Conservation (phyloP, 2,113 vertebrate species). For the Zosterops borbonicus region DNA sequence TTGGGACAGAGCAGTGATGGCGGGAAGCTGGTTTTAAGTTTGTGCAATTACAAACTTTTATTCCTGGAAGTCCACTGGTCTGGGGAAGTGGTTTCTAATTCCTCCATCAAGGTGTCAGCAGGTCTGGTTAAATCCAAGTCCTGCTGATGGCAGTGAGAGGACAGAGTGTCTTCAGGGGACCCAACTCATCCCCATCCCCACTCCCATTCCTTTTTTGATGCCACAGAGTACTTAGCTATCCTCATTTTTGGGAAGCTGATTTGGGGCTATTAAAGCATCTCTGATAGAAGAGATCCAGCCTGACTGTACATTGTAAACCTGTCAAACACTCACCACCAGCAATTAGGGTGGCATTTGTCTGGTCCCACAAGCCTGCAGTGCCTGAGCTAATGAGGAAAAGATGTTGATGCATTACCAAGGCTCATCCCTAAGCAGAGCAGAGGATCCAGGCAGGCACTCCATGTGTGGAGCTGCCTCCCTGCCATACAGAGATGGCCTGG, state of each 20-base stretch:
- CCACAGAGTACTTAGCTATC: accelerated
- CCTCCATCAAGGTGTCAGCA: background rate
- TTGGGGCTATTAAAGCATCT: background rate
- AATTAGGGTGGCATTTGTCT: background rate
- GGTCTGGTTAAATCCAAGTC: background rate
- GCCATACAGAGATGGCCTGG: background rate
- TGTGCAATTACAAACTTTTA: background rate
- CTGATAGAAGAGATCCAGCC: background rate
- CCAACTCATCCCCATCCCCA: background rate
- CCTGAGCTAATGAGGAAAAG: background rate
- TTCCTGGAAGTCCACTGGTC: background rate
- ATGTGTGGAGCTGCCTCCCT: background rate
- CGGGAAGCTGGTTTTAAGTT: background rate
- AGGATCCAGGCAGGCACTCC: background rate
- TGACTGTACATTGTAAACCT: background rate
- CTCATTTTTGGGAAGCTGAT: background rate
- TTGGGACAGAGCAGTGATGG: background rate
- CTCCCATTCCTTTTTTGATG: background rate
- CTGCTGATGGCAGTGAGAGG: accelerated
- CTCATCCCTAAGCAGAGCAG: background rate
- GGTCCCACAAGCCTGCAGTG: background rate
- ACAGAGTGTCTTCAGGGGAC: background rate
- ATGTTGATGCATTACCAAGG: background rate
- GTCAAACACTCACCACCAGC: background rate
- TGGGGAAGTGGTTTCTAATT: background rate